A percentile compares a stretch with the other conserved stretches of the same genome.
phyloP scores from a whole-genome alignment of 2,888 invertebrate genomes.

The Alitta virens region DNA sequence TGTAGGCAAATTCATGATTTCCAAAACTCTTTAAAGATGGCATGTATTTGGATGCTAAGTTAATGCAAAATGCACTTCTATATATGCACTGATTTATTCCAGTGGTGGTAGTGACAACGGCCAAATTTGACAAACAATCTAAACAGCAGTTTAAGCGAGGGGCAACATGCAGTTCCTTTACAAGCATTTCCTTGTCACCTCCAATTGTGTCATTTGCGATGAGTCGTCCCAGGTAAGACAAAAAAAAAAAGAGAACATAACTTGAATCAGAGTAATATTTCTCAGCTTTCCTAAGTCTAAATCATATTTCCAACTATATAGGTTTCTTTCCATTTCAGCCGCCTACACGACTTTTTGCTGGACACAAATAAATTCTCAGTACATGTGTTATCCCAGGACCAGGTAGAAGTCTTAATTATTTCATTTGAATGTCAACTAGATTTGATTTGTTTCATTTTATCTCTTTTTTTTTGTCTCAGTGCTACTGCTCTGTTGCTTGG shows the following conservation, averaged over 20 bases:
- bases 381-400: conserved; percentile 46
- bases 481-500: too few species aligned
- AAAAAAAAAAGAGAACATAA: too few species aligned
- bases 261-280: not conserved
- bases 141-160: conserved; percentile 45
- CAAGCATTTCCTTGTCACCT: conserved; percentile 48
- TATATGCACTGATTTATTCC: conserved; percentile 17
- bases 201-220: conserved; percentile 51
- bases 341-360: conserved; percentile 43
- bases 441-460: too few species aligned
- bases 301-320: not conserved
- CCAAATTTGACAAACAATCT: conserved; percentile 33
- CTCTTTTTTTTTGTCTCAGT: too few species aligned
- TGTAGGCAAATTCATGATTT: too few species aligned
- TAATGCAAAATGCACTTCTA: not conserved
- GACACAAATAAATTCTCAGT: conserved; percentile 46
- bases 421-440: too few species aligned
- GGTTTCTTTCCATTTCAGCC: conserved; percentile 29
- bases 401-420: too few species aligned
- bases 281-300: not conserved
- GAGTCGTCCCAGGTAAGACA: conserved; percentile 42
- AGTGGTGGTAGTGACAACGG: conserved; percentile 51
- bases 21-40: too few species aligned
- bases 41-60: too few species aligned
- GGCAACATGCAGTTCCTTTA: conserved; percentile 53